Conservation (phyloP, 2,888 invertebrate genomes). For the Muschampia plurimacula region DNA sequence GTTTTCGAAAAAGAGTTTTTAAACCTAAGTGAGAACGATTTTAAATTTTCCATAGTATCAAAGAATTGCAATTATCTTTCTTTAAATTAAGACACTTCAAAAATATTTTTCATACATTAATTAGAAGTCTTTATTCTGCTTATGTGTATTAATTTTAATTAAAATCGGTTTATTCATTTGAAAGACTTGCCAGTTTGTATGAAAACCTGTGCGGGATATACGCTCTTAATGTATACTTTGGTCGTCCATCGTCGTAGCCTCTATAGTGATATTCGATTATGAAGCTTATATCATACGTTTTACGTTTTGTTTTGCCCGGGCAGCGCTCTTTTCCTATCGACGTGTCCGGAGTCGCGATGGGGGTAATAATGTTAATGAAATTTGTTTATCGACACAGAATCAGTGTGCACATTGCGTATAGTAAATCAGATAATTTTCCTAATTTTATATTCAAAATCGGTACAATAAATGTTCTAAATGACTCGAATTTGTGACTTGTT, state of each 20-base stretch:
- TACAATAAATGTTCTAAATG: background rate
- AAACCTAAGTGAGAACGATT: too few species aligned
- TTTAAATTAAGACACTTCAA: too few species aligned
- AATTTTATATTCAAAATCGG: conserved; percentile 11
- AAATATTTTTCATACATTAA: too few species aligned
- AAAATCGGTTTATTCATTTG: too few species aligned
- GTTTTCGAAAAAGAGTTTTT: too few species aligned
- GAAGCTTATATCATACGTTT: conserved; percentile 39
- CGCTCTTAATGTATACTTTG: conserved; percentile 18
- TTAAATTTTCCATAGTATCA: too few species aligned
- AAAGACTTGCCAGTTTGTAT: too few species aligned
- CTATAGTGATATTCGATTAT: background rate
- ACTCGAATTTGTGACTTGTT: background rate
- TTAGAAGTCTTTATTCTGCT: too few species aligned
- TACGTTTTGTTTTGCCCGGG: conserved; percentile 57
- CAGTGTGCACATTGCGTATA: background rate
- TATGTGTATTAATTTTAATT: too few species aligned
- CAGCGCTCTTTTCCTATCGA: conserved; percentile 70
- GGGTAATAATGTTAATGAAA: conserved; percentile 58
- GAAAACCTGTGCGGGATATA: too few species aligned
- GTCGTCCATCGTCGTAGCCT: conserved; percentile 5
- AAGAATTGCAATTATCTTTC: too few species aligned
- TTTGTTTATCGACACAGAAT: conserved; percentile 30
- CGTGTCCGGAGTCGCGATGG: conserved; percentile 70
- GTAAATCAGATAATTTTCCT: background rate